Conservation (phyloP, 2,113 vertebrate genomes). For the Pheucticus melanocephalus region DNA sequence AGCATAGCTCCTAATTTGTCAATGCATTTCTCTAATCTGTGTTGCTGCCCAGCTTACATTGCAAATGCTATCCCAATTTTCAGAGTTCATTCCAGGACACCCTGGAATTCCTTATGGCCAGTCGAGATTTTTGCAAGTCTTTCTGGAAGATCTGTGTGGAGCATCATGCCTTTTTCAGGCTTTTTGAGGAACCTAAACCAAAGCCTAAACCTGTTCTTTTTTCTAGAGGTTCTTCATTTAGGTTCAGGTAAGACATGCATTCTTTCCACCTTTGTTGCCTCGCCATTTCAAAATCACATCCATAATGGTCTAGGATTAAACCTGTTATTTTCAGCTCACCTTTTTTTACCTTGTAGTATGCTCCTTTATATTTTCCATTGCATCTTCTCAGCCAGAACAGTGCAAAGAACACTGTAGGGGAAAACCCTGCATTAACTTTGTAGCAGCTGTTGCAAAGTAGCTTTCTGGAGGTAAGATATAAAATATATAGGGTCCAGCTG, state of each 20-base stretch:
- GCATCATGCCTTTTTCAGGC: conserved; percentile 97
- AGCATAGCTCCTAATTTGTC: background rate
- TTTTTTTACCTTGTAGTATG: background rate
- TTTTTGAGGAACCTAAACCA: conserved; percentile 95
- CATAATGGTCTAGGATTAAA: background rate
- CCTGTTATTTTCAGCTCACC: background rate
- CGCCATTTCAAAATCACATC: background rate
- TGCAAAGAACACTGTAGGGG: background rate
- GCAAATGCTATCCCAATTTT: conserved; percentile 3
- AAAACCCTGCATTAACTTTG: background rate
- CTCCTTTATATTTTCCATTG: background rate
- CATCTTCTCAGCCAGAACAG: background rate
- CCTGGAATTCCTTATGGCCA: conserved; percentile 95
- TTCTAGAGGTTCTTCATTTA: conserved; percentile 95
- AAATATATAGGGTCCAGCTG: background rate
- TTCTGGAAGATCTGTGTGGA: conserved; percentile 99
- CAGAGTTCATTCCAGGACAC: conserved; percentile 93
- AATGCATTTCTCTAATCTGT: background rate
- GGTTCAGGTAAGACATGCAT: conserved; percentile 85
- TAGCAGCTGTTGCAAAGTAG: background rate
- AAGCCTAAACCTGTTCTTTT: conserved; percentile 95
- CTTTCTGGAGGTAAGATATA: background rate
- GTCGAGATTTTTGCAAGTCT: conserved; percentile 94
- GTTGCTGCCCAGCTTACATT: background rate
- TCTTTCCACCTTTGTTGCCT: background rate